Evolutionary conservation across 2,888 invertebrate species (phyloP), one percentile per base, ranked within the genome.

Genomic region (Tethea ocularis): DNA sequence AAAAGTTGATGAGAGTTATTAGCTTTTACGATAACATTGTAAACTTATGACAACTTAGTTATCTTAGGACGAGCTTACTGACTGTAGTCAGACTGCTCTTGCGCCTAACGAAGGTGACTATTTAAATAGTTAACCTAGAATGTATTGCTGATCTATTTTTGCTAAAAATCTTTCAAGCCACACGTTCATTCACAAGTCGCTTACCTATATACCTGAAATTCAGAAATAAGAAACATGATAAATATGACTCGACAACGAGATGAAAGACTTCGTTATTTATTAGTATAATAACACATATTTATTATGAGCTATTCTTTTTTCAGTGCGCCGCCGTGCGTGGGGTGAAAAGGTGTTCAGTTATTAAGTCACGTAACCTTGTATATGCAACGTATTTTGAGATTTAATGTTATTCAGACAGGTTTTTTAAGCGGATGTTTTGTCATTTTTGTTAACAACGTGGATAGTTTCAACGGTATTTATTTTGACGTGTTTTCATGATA

Each of bases 351-450:
- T 33, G 33, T 33, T 33, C 7, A 33, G 13, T 2, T 29, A 29
- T 23, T 23, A 3, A 7, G 26, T 24, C 20, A 53, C 20, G 20
- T 20, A 46, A 46, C 46, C 46, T 46, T 46, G 46, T 46, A 8
- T 7, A 46, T 46, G 46, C 46, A 20, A 4, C 17, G 17, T 46
- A 46, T 46, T 46, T 46, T 46, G 17, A 46, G 46, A n/a, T 10
- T 20, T 3, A 20, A 46, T 10, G 20, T 46, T 17, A 46, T 46
- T 20, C 10, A 46, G 10, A 46, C 17, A 20, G 17, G 8, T 46
- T 46, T 46, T 46, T 46, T 1, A 46, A 20, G 20, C 46, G 46
- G 46, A 46, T 46, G 46, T 46, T 46, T n/a, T 46, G 46, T n/a
- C 46, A 46, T 46, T 20, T 46, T 20, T 46, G 46, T 20, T 46